Base-by-base conservation (phyloP, 2,113 vertebrate species). In the Okapia johnstoni region DNA sequence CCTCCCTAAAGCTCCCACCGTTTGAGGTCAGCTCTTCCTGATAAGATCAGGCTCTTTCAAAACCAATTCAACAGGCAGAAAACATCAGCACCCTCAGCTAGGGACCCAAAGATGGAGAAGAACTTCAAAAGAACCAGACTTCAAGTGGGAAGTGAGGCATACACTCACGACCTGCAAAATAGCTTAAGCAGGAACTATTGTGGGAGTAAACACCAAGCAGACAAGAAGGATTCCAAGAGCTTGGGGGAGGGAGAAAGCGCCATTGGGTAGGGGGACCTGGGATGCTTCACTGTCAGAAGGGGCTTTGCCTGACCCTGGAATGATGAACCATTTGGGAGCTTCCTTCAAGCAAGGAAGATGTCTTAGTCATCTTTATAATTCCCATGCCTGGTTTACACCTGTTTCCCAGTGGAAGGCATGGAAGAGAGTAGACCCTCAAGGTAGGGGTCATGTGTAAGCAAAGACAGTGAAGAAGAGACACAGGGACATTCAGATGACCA, bases 101-200 rank as follows among this genome's bases (percentile, higher is more conserved):
- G 21, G 12, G 52, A 15, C 21, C 52, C 52, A 55, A 40, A 55
- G 52, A 55, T 36, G 14, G 33, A 55, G 21, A 23, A 15, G 33
- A 60, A 19, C 85, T 80, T 36, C n/a, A 36, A 48, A 92, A 54
- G 77, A 28, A 30, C 21, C 13, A 16, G 43, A 6, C 26, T 90
- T 33, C 40, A 23, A 33, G 21, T 15, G 25, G 43, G 33, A 95
- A 52, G n/a, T 1, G 19, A 89, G 36, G 28, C 5, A 6, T 0
- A n/a, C 1, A 11, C 14, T 1, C n/a, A 21, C 0, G 0, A 52
- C 43, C 7, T 12, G 52, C 16, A 12, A 52, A 6, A 40, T 1
- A 36, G 6, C 77, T 30, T 14, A 16, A 70, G 26, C 40, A 43
- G 96, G 40, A 58, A 33, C 12, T 17, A 46, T 19, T 36, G 28